A percentile compares a stretch with the other conserved stretches of the same genome.
These are phyloP conservation scores for Vireo altiloquus DNA, from an alignment of 2,113 vertebrate genomes.

Conservation along the genomic window DNA sequence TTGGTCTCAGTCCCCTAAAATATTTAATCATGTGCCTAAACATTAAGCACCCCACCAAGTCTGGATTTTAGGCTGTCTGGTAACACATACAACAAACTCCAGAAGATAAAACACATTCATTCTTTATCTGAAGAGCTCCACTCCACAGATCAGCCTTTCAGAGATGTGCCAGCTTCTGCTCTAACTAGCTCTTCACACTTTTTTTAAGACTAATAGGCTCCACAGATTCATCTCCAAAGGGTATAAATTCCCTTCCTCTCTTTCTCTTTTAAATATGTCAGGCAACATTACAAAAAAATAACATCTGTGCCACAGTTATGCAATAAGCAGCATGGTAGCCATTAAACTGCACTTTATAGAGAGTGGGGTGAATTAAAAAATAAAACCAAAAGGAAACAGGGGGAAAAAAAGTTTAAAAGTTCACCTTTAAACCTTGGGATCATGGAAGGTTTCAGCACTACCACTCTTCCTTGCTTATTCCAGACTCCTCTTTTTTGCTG, in stretches of 20 bases:
- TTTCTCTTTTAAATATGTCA: constrained; percentile 22
- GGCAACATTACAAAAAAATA: constrained; percentile 36
- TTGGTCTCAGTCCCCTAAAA: neutral
- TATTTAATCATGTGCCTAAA: neutral
- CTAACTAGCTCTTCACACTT: constrained; percentile 58
- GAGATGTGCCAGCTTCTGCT: neutral
- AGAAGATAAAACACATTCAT: neutral
- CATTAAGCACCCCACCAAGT: neutral
- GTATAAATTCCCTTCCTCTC: constrained; percentile 32
- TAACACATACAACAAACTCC: neutral
- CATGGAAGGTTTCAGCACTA: neutral
- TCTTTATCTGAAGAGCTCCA: constrained; percentile 2
- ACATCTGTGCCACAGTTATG: constrained; percentile 43
- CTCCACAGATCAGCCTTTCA: constrained; percentile 7
- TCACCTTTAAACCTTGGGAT: neutral
- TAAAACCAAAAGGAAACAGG: neutral
- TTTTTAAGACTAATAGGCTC: constrained; percentile 53
- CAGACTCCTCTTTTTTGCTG: neutral
- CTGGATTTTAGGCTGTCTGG: neutral
- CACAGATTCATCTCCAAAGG: constrained; percentile 36
- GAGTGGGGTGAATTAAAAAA: neutral
- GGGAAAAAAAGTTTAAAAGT: neutral
- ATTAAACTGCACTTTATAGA: neutral
- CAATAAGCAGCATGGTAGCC: constrained; percentile 6
- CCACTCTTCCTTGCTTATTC: neutral